Conservation (phyloP, 1,140 invertebrate genomes). For the Bactericera cockerelli region DNA sequence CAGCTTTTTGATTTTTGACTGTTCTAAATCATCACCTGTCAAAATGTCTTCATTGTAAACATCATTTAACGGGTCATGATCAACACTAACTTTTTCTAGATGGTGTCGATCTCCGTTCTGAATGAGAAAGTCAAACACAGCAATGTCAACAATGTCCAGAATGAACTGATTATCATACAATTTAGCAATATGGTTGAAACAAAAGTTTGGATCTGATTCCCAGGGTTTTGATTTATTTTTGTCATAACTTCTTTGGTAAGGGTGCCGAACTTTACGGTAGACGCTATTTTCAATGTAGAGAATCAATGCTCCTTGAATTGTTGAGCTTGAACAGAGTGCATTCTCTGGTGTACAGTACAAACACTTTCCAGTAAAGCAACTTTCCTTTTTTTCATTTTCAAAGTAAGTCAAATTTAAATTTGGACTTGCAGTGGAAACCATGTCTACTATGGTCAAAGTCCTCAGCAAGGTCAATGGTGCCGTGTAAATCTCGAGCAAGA, state of each 20-base stretch:
- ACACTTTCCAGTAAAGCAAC: neutral
- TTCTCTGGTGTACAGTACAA: neutral
- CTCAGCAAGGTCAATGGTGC: too few species aligned
- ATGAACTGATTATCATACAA: conserved; percentile 26
- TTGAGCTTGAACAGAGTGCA: neutral
- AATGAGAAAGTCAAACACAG: conserved; percentile 81
- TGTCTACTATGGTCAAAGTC: too few species aligned
- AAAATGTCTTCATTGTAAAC: too few species aligned
- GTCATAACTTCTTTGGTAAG: neutral
- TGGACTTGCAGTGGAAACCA: too few species aligned
- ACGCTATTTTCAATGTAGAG: neutral
- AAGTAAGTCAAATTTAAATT: neutral
- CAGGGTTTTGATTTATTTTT: neutral
- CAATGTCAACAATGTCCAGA: conserved; percentile 66
- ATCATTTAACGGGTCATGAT: conserved; percentile 22
- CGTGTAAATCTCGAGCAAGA: too few species aligned
- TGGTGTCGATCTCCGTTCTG: conserved; percentile 87
- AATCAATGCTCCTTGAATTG: neutral
- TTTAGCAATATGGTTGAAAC: neutral
- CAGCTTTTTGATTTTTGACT: conserved; percentile 29
- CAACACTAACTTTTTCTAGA: conserved; percentile 50
- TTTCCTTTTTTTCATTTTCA: neutral
- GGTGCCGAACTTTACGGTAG: neutral
- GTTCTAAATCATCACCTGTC: too few species aligned
- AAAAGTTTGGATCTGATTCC: neutral